These are phyloP conservation scores for Odocoileus hemionus DNA, from an alignment of 2,113 vertebrate species.

Conservation along the genomic window DNA sequence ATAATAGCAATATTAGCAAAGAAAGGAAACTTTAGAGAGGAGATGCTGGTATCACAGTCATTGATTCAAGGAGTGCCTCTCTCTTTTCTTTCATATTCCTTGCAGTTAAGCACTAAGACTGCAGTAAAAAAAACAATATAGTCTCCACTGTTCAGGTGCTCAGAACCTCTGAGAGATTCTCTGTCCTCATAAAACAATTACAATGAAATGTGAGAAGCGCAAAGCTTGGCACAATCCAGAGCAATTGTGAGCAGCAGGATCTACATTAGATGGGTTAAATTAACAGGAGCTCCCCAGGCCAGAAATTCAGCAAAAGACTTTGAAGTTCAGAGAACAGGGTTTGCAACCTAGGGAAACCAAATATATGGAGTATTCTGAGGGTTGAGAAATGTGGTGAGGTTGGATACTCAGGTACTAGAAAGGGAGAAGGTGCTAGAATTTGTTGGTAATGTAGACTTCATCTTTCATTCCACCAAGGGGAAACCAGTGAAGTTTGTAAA, in stretches of 20 bases:
- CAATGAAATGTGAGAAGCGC: not conserved
- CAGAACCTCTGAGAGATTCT: not conserved
- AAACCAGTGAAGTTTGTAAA: not conserved
- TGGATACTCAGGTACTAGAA: not conserved
- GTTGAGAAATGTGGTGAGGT: not conserved
- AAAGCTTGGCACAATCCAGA: not conserved
- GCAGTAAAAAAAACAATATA: not conserved
- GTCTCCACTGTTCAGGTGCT: not conserved
- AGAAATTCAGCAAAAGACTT: not conserved
- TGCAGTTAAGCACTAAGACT: not conserved
- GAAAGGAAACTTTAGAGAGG: not conserved
- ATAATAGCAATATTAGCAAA: not conserved
- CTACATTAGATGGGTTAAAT: not conserved
- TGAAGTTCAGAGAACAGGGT: not conserved
- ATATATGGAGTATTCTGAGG: not conserved
- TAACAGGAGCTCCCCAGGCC: not conserved
- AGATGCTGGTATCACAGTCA: not conserved
- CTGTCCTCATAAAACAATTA: not conserved
- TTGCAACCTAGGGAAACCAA: not conserved
- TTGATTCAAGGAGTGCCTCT: not conserved
- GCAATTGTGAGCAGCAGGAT: not conserved
- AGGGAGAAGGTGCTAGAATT: not conserved
- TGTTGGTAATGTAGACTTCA: not conserved
- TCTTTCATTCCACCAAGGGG: not conserved
- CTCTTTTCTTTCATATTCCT: not conserved